phyloP scores from a whole-genome alignment of 2,113 vertebrate genomes.

The Myrmecobius fasciatus region DNA sequence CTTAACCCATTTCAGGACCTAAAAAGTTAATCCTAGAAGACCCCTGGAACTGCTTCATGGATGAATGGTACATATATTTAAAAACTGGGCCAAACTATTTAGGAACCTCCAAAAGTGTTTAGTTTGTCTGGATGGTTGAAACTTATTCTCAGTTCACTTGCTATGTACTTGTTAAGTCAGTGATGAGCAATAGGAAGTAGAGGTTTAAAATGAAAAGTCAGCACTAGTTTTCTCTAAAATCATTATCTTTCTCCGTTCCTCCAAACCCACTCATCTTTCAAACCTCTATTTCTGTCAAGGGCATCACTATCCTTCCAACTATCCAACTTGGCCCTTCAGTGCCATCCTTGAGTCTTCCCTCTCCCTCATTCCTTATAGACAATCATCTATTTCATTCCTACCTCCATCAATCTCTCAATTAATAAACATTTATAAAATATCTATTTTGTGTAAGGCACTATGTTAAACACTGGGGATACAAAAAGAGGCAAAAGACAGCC shows the following conservation, averaged over 20 bases:
- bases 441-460: background rate
- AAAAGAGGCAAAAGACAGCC: background rate
- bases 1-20: constrained; percentile 16
- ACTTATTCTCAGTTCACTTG: background rate
- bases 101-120: background rate
- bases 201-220: background rate
- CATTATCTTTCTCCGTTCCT: background rate
- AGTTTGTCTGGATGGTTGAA: background rate
- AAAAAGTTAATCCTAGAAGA: background rate
- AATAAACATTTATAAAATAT: background rate
- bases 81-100: background rate
- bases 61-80: background rate
- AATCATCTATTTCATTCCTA: background rate
- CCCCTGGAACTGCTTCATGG: background rate
- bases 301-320: background rate
- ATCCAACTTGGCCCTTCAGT: background rate
- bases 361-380: background rate
- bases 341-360: background rate
- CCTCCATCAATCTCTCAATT: background rate
- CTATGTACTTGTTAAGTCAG: background rate
- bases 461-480: background rate
- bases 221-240: constrained; percentile 25
- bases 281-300: background rate
- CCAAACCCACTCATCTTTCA: background rate
- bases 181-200: background rate